A percentile compares a stretch with the other conserved stretches of the same genome.
Evolutionary conservation across 1,140 invertebrate genomes (phyloP).

Genomic region (Epicauta chinensis): DNA sequence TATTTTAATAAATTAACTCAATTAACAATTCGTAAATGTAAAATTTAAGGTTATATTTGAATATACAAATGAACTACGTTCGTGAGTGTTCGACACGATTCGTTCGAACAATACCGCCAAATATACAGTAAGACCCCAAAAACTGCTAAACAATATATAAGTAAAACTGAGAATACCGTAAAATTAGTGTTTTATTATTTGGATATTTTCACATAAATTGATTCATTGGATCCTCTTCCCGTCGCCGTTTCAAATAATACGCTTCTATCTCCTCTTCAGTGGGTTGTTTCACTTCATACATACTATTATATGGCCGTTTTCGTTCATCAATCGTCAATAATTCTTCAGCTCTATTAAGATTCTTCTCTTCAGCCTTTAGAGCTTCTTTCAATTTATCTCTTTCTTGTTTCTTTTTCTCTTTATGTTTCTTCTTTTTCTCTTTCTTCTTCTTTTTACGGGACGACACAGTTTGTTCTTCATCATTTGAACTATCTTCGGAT

Average conservation of each 20-base stretch:
- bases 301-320: conserved; percentile 88
- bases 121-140: no score
- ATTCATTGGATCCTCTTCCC: conserved; percentile 90
- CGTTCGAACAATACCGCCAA: no score
- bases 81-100: no score
- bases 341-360: conserved; percentile 56
- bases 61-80: no score
- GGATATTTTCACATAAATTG: conserved; percentile 49
- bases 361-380: conserved; percentile 58
- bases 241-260: conserved; percentile 76
- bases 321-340: conserved; percentile 75
- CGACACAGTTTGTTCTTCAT: conserved; percentile 37
- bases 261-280: conserved; percentile 92
- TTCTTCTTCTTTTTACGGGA: conserved; percentile 44
- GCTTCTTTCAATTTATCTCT: conserved; percentile 51
- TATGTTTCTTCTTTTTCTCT: conserved; percentile 61
- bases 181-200: no score
- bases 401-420: conserved; percentile 56
- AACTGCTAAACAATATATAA: no score
- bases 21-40: no score
- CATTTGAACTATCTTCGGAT: conserved; percentile 23
- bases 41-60: no score
- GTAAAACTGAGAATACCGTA: no score
- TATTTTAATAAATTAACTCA: no score
- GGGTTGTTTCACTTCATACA: conserved; percentile 73